Base-by-base conservation (phyloP, 2,888 invertebrate species). In the Holacanthella duospinosa region DNA sequence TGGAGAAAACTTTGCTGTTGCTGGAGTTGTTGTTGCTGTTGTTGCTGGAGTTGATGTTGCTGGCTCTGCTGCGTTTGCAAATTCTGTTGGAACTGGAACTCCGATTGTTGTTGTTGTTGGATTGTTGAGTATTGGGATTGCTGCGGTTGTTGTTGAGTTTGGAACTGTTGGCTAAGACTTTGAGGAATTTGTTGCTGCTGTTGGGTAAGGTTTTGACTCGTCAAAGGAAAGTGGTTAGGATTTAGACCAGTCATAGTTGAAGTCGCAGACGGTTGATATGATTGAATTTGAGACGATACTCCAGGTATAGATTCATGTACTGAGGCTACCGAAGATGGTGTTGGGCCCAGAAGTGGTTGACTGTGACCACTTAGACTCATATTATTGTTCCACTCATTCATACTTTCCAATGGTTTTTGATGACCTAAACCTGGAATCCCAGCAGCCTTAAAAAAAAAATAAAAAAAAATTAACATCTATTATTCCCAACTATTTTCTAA, bases 151-250 rank as follows among this genome's bases (percentile, higher is more conserved):
- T 48, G 12, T 21, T 48, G 48, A 9, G 48, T 48, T 4, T 9
- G 21, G 48, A 4, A 9, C 29, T 64, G 64, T 55, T 64, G 64
- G 29, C 59, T 60, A 55, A 60, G 25, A 16, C 29, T 53, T 24
- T 43, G 65, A 1, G 66, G 62, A 2, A 64, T 48, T 61, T 68
- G 67, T 62, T 66, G 65, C 43, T 68, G 66, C 43, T 65, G 67
- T 29, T 66, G 64, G n/a, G 43, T 19, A 43, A 55, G 60, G 16
- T 27, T 48, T 43, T 62, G 63, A 27, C 24, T 9, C 24, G 53
- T 1, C 36, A 61, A 16, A 58, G 55, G 1, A 29, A 29, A 16
- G 48, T 48, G 48, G 48, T 21, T 48, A 21, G 48, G 48, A 36
- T 36, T 16, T 12, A 64, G 19, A 16, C 55, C 27, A 9, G 59